Percentiles rank a stretch among this genome's conserved stretches.
phyloP scores from a whole-genome alignment of 2,113 vertebrate species.

The Telmatochromis brichardi region DNA sequence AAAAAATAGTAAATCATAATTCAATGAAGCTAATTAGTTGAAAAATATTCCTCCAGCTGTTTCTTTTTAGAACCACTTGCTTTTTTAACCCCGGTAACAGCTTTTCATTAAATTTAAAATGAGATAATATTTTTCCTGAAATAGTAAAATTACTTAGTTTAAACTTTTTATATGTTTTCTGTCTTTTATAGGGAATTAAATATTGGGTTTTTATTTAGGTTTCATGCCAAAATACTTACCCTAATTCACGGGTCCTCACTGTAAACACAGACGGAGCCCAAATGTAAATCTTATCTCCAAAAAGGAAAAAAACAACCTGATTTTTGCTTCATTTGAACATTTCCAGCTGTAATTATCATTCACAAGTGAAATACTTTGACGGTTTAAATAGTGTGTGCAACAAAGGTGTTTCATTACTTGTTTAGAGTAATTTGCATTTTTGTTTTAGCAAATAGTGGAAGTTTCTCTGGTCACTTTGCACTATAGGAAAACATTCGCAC shows the following conservation, averaged over 20 bases:
- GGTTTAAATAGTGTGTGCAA: neutral
- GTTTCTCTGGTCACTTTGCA: neutral
- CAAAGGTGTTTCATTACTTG: neutral
- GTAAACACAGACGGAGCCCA: neutral
- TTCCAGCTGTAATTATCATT: neutral
- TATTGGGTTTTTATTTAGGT: rapidly evolving
- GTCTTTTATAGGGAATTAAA: neutral
- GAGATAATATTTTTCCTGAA: neutral
- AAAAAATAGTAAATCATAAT: neutral
- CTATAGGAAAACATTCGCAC: neutral
- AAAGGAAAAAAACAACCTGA: neutral
- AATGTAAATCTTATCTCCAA: neutral
- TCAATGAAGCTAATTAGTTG: neutral
- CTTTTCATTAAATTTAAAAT: neutral
- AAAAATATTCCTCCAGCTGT: neutral
- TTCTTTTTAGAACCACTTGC: neutral
- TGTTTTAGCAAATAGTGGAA: neutral
- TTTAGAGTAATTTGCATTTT: neutral
- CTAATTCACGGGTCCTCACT: rapidly evolving
- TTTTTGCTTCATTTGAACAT: neutral
- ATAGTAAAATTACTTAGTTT: neutral
- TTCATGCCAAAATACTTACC: neutral
- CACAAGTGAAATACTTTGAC: neutral
- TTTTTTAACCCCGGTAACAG: neutral
- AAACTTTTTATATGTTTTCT: neutral